Evolutionary conservation across 2,113 vertebrate species (phyloP).

Genomic region (Lagopus leucura): DNA sequence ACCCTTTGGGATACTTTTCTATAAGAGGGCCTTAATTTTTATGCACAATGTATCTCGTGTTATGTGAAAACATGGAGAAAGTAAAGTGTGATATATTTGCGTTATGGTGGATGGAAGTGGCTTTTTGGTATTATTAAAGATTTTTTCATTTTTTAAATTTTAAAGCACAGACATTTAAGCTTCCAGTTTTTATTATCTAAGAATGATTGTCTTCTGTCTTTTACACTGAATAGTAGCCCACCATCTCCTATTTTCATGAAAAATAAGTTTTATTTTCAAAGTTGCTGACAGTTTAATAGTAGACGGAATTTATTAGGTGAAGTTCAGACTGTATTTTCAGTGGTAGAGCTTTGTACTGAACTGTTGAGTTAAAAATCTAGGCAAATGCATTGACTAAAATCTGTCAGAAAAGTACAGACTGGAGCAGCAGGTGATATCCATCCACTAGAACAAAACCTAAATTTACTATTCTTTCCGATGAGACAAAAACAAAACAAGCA

Average conservation of each 20-base stretch:
- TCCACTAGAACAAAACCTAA: background rate
- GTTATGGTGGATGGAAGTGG: background rate
- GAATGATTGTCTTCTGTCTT: background rate
- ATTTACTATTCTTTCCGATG: conserved; percentile 1
- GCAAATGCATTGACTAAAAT: conserved; percentile 21
- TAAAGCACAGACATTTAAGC: background rate
- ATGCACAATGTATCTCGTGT: background rate
- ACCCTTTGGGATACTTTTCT: conserved; percentile 24
- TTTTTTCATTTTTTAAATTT: background rate
- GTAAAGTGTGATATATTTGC: conserved; percentile 24
- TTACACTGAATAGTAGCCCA: background rate
- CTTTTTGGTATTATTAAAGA: background rate
- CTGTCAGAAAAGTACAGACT: conserved; percentile 2
- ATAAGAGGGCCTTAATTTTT: conserved; percentile 19
- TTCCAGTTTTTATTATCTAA: background rate
- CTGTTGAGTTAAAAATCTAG: conserved; percentile 1
- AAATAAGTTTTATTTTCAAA: background rate
- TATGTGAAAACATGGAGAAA: conserved; percentile 3
- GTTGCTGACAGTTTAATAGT: conserved; percentile 34
- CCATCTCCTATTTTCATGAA: background rate
- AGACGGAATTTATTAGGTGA: conserved; percentile 26
- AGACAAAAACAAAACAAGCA: background rate
- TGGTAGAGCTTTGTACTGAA: conserved; percentile 5
- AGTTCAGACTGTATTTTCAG: background rate
- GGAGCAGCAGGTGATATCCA: background rate